Conservation (phyloP, 2,888 invertebrate genomes). For the Linnaemya vulpina region DNA sequence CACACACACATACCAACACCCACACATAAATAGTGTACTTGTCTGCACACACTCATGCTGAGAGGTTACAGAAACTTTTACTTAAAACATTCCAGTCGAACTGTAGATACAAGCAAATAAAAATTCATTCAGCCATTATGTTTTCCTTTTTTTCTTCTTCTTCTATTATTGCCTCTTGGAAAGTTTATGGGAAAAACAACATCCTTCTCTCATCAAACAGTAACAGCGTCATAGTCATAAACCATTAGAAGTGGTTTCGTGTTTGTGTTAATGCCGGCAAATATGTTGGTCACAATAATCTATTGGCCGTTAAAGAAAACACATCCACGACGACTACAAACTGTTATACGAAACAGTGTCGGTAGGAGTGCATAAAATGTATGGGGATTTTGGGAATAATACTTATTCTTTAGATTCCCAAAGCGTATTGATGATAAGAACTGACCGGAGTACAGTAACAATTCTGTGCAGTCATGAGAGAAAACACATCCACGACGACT, state of each 20-base stretch:
- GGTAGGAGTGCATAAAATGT: neutral
- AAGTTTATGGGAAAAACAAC: slow-evolving; percentile 17
- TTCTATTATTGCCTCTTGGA: neutral
- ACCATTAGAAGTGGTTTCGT: slow-evolving; percentile 48
- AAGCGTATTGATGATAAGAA: too few relatives aligned
- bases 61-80: slow-evolving; percentile 39
- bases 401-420: too few relatives aligned
- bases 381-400: neutral
- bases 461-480: slow-evolving; percentile 67
- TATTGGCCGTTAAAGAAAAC: slow-evolving; percentile 67
- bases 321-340: neutral
- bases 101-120: neutral
- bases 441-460: too few relatives aligned
- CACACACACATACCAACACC: neutral
- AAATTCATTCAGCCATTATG: slow-evolving; percentile 5
- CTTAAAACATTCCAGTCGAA: slow-evolving; percentile 38
- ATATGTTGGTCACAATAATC: slow-evolving; percentile 65
- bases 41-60: neutral
- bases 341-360: neutral
- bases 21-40: neutral
- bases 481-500: slow-evolving; percentile 12
- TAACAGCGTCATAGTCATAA: slow-evolving; percentile 24
- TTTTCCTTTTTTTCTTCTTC: too few relatives aligned
- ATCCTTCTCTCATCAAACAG: neutral
- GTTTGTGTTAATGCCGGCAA: slow-evolving; percentile 13